Percentiles rank a stretch among this genome's conserved stretches.
Evolutionary conservation across 1,140 invertebrate species (phyloP).

Genomic region (Psilanteris sp.): DNA sequence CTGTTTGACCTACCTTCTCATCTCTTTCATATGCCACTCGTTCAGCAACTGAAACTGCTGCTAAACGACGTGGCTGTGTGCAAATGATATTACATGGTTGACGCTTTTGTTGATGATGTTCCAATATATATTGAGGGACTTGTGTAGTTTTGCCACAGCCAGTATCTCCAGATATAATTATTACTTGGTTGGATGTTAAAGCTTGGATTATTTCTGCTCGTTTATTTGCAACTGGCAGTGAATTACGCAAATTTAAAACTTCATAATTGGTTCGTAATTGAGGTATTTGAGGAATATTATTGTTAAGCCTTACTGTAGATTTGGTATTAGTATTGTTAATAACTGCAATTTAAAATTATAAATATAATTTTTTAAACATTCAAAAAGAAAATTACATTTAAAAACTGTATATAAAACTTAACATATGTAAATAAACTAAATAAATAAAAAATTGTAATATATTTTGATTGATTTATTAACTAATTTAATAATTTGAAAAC

Average conservation of each 20-base stretch:
- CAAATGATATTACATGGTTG: constrained; percentile 92
- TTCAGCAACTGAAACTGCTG: constrained; percentile 92
- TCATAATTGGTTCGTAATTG: constrained; percentile 79
- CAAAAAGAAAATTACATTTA: too few species aligned
- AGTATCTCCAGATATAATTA: constrained; percentile 89
- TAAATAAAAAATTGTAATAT: too few species aligned
- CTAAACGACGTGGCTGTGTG: constrained; percentile 94
- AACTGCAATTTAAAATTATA: constrained; percentile 67
- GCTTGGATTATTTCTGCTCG: constrained; percentile 80
- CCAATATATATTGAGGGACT: constrained; percentile 93
- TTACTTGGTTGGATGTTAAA: constrained; percentile 81
- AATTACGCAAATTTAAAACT: constrained; percentile 80
- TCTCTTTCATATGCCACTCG: constrained; percentile 91
- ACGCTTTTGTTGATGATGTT: constrained; percentile 84
- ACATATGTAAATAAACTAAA: too few species aligned
- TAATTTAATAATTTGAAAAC: too few species aligned
- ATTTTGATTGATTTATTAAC: too few species aligned
- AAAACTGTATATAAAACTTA: too few species aligned
- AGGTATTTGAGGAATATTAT: constrained; percentile 84
- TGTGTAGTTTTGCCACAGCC: constrained; percentile 96
- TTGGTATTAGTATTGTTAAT: constrained; percentile 78
- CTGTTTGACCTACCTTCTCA: constrained; percentile 91
- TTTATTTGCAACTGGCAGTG: constrained; percentile 81
- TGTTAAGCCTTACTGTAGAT: constrained; percentile 82
- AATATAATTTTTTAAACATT: not conserved